Evolutionary conservation across 2,888 invertebrate genomes (phyloP).

Genomic region (Zygaena filipendulae): DNA sequence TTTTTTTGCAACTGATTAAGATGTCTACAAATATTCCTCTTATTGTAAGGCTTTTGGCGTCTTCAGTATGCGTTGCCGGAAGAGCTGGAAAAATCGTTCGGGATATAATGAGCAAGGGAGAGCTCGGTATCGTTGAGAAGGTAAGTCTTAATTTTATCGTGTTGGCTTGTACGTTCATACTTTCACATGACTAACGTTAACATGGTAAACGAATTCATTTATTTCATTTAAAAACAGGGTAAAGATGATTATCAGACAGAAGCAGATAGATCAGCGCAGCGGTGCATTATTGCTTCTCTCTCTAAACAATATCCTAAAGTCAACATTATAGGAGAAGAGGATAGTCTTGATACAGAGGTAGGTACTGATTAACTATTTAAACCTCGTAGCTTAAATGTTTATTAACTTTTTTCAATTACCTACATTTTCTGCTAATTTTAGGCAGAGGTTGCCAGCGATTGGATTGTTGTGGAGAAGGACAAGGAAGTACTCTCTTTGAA

Average conservation of each 20-base stretch:
- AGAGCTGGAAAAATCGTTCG: constrained; percentile 91
- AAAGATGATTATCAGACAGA: constrained; percentile 97
- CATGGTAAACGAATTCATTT: neutral
- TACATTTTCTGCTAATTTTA: constrained; percentile 18
- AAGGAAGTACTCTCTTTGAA: constrained; percentile 69
- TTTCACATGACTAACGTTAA: too few species aligned
- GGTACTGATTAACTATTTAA: constrained; percentile 1
- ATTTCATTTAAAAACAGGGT: constrained; percentile 64
- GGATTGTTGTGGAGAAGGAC: constrained; percentile 80
- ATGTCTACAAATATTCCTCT: constrained; percentile 75
- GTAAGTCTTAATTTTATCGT: constrained; percentile 47
- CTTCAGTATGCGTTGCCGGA: constrained; percentile 82
- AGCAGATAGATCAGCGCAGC: constrained; percentile 95
- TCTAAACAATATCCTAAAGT: constrained; percentile 84
- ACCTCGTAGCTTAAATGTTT: neutral
- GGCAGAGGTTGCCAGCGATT: constrained; percentile 73
- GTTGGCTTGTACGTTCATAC: neutral
- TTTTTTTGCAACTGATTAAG: constrained; percentile 14
- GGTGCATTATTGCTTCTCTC: constrained; percentile 91
- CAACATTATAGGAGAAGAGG: constrained; percentile 94
- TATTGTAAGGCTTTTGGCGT: constrained; percentile 78
- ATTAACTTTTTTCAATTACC: neutral
- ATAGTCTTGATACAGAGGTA: constrained; percentile 71
- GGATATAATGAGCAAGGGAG: constrained; percentile 90
- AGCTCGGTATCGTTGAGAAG: constrained; percentile 93